Conservation (phyloP, 2,113 vertebrate species). For the Prolemur simus region DNA sequence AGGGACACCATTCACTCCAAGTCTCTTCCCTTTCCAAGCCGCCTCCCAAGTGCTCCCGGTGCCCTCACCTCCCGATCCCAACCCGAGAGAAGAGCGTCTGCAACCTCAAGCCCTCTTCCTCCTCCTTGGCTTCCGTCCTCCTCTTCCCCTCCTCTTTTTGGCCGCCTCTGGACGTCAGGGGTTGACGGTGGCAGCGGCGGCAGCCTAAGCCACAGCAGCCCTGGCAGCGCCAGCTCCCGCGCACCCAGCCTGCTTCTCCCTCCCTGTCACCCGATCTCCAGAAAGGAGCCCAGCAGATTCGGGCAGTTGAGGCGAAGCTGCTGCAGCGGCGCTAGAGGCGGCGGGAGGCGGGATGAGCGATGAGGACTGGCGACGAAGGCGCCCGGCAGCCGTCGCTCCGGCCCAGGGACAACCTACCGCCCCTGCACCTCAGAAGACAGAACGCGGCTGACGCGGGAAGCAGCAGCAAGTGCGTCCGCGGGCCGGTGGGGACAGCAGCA, state of each 20-base stretch:
- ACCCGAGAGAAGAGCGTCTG: background rate
- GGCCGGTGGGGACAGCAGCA: slow-evolving; percentile 45
- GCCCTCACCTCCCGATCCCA: too few species aligned
- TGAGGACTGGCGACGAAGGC: slow-evolving; percentile 89
- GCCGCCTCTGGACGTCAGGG: slow-evolving; percentile 55
- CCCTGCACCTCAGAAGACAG: slow-evolving; percentile 92
- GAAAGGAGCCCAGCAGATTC: slow-evolving; percentile 67
- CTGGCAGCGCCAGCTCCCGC: background rate
- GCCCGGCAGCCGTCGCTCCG: slow-evolving; percentile 90
- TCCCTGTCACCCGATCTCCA: background rate
- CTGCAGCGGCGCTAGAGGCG: slow-evolving; percentile 73
- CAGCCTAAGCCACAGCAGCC: too few species aligned
- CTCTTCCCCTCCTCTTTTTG: slow-evolving; percentile 76
- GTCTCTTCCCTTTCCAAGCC: background rate
- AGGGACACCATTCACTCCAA: too few species aligned
- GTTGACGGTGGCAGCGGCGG: slow-evolving; percentile 78
- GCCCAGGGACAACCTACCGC: slow-evolving; percentile 91
- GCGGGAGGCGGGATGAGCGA: slow-evolving; percentile 89
- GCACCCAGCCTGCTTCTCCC: background rate
- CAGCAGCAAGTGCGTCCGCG: slow-evolving; percentile 92
- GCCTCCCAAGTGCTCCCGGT: background rate
- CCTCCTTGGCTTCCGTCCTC: too few species aligned
- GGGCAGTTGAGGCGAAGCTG: slow-evolving; percentile 68
- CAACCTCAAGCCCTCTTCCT: too few species aligned
- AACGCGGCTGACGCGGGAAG: slow-evolving; percentile 96